Evolutionary conservation across 2,797 vertebrate genomes (phyloP).

Genomic region (Cossypha niveicapilla): DNA sequence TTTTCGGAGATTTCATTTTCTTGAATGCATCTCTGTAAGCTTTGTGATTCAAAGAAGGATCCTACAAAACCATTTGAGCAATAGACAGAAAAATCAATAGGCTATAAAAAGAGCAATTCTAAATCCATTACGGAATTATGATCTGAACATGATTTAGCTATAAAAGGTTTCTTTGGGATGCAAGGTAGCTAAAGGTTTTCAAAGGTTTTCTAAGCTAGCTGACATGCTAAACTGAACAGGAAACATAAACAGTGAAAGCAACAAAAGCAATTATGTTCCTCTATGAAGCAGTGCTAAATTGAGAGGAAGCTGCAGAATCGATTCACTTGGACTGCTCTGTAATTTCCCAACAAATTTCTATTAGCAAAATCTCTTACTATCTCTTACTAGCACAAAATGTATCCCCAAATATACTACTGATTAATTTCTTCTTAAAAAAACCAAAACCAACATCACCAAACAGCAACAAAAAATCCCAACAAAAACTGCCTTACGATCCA

Average conservation of each 20-base stretch:
- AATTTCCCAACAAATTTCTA: conserved; percentile 35
- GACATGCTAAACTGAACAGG: conserved; percentile 52
- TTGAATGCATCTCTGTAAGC: conserved; percentile 96
- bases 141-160: conserved; percentile 59
- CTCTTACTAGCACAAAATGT: background rate
- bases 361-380: conserved; percentile 1
- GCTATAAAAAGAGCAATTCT: conserved; percentile 57
- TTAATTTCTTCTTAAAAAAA: background rate
- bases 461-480: background rate
- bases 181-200: conserved; percentile 55
- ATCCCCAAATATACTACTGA: background rate
- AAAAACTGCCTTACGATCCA: background rate
- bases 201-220: conserved; percentile 59
- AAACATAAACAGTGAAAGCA: conserved; percentile 42
- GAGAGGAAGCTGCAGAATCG: background rate
- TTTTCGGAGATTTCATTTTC: conserved; percentile 98
- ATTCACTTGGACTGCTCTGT: conserved; percentile 5
- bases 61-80: conserved; percentile 81
- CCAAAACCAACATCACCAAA: background rate
- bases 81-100: conserved; percentile 70
- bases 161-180: conserved; percentile 44
- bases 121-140: conserved; percentile 42
- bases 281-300: conserved; percentile 10
- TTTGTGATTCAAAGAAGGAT: conserved; percentile 97
- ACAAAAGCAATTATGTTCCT: conserved; percentile 37